Conservation (phyloP, 2,888 invertebrate genomes). For the Cheilosia vernalis region DNA sequence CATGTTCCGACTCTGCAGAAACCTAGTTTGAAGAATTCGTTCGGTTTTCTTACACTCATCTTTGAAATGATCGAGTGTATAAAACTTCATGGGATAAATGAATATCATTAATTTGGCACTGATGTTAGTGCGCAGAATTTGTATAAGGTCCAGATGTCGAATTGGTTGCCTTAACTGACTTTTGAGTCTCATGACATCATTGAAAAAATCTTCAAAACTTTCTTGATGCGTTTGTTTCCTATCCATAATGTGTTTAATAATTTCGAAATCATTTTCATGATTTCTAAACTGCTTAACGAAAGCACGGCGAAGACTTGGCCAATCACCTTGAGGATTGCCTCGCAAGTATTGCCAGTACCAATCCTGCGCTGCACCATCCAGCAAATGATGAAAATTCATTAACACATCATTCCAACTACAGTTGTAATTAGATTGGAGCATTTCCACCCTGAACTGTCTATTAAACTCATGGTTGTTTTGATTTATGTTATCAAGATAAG, state of each 20-base stretch:
- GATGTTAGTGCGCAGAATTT: too few relatives aligned
- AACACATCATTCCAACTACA: conserved; percentile 38
- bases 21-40: too few relatives aligned
- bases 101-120: too few relatives aligned
- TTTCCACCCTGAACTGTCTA: conserved; percentile 36
- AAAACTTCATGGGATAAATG: conserved; percentile 3
- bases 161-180: conserved; percentile 20
- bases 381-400: conserved; percentile 38
- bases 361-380: conserved; percentile 32
- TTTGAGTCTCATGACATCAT: conserved; percentile 5
- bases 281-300: background rate
- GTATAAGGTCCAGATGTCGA: conserved; percentile 18
- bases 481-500: background rate
- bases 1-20: too few relatives aligned
- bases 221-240: conserved; percentile 36
- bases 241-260: background rate
- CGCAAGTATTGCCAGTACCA: conserved; percentile 56
- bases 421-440: conserved; percentile 26
- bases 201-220: conserved; percentile 55
- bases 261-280: background rate
- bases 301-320: conserved; percentile 14
- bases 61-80: background rate
- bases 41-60: background rate
- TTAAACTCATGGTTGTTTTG: background rate
- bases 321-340: too few relatives aligned